Base-by-base conservation (phyloP, 2,888 invertebrate species). In the Clostera curtula region DNA sequence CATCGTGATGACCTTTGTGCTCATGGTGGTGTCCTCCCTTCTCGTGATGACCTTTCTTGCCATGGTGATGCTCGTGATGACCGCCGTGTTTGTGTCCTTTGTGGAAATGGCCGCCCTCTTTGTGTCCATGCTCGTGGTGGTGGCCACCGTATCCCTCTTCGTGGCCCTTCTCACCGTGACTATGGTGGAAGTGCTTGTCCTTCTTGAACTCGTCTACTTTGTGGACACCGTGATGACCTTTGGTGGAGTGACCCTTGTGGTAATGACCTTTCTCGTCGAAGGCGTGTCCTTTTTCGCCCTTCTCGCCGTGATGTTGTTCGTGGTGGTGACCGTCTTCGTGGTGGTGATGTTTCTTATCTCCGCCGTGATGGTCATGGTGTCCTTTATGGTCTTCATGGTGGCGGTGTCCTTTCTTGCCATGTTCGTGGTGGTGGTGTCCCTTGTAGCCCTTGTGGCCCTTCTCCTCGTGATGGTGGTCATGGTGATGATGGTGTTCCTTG, bases 151-250 rank as follows among this genome's bases (percentile, higher is more conserved):
- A 90, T 40, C 92, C 91, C 55, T 91, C 91, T 61, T 93, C 90
- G 56, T 87, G 88, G 1, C 91, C 93, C 27, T 88, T 88, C 43
- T 91, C 90, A 48, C 93, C 92, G 49, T 92, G 89, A 65, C 93
- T 93, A 49, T 93, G 92, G 66, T 89, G 93, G 88, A 92, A 93
- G 63, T 93, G 91, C 54, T 93, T 93, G 52, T 93, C 88, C 62
- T 93, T 93, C 62, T 93, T 92, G 73, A 88, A 92, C 65, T 93
- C 93, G 67, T 94, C 92, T 63, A 91, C 62, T 65, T 94, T 93
- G 73, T 94, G 93, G 1, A 93, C 87, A 43, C 93, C 90, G 59
- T 94, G 93, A 50, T 93, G 92, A 25, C 94, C 93, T 63, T 93
- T 92, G 33, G 93, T 93, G 49, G 89, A 90, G 73, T 93, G 93